A percentile compares a stretch with the other conserved stretches of the same genome.
Conservation (phyloP, 2,797 vertebrate genomes). For the Orestias chungarensis region DNA sequence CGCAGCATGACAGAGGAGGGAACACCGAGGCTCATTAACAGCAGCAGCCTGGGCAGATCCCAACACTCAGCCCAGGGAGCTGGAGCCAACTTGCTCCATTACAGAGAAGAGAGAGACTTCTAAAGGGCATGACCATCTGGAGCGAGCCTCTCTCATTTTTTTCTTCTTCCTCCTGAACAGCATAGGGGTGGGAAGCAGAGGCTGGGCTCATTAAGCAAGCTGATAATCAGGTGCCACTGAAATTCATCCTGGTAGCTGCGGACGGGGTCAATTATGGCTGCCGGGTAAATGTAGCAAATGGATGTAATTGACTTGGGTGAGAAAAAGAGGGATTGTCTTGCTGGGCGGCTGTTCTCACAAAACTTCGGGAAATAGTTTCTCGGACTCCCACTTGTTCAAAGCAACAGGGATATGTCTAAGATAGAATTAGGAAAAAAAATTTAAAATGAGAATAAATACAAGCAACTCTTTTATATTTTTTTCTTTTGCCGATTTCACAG, state of each 20-base stretch:
- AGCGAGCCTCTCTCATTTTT: slow-evolving; percentile 43
- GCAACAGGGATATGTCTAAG: slow-evolving; percentile 8
- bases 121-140: slow-evolving; percentile 76
- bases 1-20: slow-evolving; percentile 69
- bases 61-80: slow-evolving; percentile 71
- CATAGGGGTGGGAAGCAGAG: slow-evolving; percentile 50
- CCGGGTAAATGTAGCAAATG: slow-evolving; percentile 41
- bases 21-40: slow-evolving; percentile 79
- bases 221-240: slow-evolving; percentile 65
- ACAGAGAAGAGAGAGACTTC: slow-evolving; percentile 65
- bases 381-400: slow-evolving; percentile 31
- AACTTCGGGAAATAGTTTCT: slow-evolving; percentile 14
- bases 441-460: slow-evolving; percentile 47
- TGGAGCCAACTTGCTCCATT: slow-evolving; percentile 69
- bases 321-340: slow-evolving; percentile 22
- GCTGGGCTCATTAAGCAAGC: slow-evolving; percentile 66
- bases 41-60: slow-evolving; percentile 72
- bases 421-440: slow-evolving; percentile 39
- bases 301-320: slow-evolving; percentile 26
- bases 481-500: slow-evolving; percentile 28
- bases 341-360: slow-evolving; percentile 12
- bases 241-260: slow-evolving; percentile 42
- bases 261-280: slow-evolving; percentile 49
- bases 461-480: slow-evolving; percentile 9
- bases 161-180: slow-evolving; percentile 25